Conservation (phyloP, 1,140 invertebrate species). For the Achroia grisella region DNA sequence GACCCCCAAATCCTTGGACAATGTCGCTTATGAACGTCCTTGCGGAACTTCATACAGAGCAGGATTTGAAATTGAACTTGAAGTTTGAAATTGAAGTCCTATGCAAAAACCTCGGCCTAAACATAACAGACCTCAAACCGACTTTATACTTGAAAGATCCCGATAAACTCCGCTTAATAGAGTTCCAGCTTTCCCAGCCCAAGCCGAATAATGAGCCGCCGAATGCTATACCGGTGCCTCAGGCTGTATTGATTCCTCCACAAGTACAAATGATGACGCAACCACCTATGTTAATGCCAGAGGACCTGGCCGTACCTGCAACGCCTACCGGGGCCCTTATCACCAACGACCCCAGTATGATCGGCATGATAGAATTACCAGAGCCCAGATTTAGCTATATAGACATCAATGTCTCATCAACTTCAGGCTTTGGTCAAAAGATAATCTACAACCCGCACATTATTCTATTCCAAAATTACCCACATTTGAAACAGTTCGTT, state of each 20-base stretch:
- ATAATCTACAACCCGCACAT: constrained; percentile 86
- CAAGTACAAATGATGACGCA: constrained; percentile 62
- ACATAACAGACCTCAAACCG: constrained; percentile 88
- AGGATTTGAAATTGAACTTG: constrained; percentile 94
- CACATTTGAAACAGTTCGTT: constrained; percentile 90
- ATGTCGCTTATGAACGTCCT: constrained; percentile 98
- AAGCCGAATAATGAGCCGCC: constrained; percentile 75
- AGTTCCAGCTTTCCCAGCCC: constrained; percentile 87
- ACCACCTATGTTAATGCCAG: constrained; percentile 48
- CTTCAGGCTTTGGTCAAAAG: constrained; percentile 85
- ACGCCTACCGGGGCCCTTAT: constrained; percentile 61
- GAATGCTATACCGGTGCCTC: constrained; percentile 44
- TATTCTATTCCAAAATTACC: constrained; percentile 90
- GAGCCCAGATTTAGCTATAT: constrained; percentile 91
- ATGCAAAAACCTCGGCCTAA: constrained; percentile 95
- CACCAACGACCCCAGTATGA: constrained; percentile 60
- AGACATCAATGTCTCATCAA: constrained; percentile 88
- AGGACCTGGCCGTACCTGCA: constrained; percentile 53
- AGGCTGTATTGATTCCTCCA: constrained; percentile 44
- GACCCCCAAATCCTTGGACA: constrained; percentile 98
- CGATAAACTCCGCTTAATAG: constrained; percentile 82
- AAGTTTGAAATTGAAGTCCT: constrained; percentile 99
- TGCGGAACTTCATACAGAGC: constrained; percentile 96
- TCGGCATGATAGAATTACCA: constrained; percentile 76
- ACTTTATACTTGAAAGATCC: constrained; percentile 87